A percentile compares a stretch with the other conserved stretches of the same genome.
Conservation (phyloP, 1,140 invertebrate genomes). For the Hylaeus volcanicus region DNA sequence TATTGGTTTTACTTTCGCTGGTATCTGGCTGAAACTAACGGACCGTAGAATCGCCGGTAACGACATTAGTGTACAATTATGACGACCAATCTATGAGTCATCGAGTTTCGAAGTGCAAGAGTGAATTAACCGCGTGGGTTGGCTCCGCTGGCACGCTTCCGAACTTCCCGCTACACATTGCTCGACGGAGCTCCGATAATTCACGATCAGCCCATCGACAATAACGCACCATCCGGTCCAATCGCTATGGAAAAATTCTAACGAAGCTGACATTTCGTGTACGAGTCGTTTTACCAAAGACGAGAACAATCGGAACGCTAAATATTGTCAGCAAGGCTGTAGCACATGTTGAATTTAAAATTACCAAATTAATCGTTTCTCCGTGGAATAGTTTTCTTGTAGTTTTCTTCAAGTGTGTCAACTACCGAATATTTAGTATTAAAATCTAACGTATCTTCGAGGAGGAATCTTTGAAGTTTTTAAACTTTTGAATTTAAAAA, state of each 20-base stretch:
- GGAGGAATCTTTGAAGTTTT: too few relatives aligned
- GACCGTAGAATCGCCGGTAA: slow-evolving; percentile 51
- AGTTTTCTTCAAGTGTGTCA: too few relatives aligned
- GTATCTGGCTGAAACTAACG: slow-evolving; percentile 28
- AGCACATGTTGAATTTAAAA: too few relatives aligned
- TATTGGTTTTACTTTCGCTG: slow-evolving; percentile 23
- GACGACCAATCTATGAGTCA: slow-evolving; percentile 57
- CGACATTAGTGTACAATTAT: slow-evolving; percentile 59
- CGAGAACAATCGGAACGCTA: too few relatives aligned
- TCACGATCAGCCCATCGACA: slow-evolving; percentile 50
- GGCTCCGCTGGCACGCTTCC: slow-evolving; percentile 45
- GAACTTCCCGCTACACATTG: slow-evolving; percentile 43
- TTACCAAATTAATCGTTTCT: too few relatives aligned
- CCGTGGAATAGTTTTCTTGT: too few relatives aligned
- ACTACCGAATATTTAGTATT: too few relatives aligned
- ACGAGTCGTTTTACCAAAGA: too few relatives aligned
- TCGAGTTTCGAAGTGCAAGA: slow-evolving; percentile 62
- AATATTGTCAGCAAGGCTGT: too few relatives aligned
- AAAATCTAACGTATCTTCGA: too few relatives aligned
- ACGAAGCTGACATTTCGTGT: too few relatives aligned
- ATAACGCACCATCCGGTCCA: slow-evolving; percentile 35
- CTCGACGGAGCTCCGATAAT: slow-evolving; percentile 50
- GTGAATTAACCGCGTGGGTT: slow-evolving; percentile 62
- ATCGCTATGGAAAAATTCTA: not conserved
- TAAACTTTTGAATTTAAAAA: too few relatives aligned